Evolutionary conservation across 1,140 invertebrate genomes (phyloP).

Genomic region (Hormaphis cornu): DNA sequence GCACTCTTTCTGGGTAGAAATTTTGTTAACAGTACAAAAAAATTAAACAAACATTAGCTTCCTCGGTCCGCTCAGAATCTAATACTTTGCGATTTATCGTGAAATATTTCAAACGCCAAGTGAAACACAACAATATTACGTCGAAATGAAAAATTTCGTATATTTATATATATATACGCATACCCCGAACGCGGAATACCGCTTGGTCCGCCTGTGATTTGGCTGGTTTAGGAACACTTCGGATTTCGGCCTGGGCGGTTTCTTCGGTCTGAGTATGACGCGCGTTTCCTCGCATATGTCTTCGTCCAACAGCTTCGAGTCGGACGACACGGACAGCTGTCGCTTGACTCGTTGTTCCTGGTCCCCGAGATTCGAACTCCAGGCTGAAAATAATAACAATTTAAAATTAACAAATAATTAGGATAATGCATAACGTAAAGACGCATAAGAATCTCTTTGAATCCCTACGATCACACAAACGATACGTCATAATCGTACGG

Average conservation of each 20-base stretch:
- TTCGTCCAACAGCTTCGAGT: slow-evolving; percentile 78
- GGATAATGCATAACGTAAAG: not conserved
- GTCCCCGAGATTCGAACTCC: slow-evolving; percentile 33
- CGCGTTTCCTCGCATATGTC: slow-evolving; percentile 72
- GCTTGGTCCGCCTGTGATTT: slow-evolving; percentile 60
- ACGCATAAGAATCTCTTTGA: not conserved
- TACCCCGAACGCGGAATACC: slow-evolving; percentile 86
- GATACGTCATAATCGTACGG: too few relatives aligned
- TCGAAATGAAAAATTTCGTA: too few relatives aligned
- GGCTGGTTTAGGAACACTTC: slow-evolving; percentile 68
- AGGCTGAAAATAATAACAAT: slow-evolving; percentile 23
- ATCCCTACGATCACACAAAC: too few relatives aligned
- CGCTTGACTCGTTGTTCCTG: slow-evolving; percentile 61
- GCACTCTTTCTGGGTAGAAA: too few relatives aligned
- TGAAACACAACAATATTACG: too few relatives aligned
- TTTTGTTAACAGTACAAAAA: too few relatives aligned
- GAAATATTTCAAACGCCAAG: too few relatives aligned
- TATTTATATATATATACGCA: too few relatives aligned
- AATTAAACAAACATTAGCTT: too few relatives aligned
- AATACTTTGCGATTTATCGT: too few relatives aligned
- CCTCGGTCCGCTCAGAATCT: too few relatives aligned
- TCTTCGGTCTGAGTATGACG: slow-evolving; percentile 75
- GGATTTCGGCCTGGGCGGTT: slow-evolving; percentile 78
- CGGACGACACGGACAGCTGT: slow-evolving; percentile 79
- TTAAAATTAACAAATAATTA: not conserved